Evolutionary conservation across 92 coral and sea anemone species (phyloP).

Genomic region (Phenganax subtilis): DNA sequence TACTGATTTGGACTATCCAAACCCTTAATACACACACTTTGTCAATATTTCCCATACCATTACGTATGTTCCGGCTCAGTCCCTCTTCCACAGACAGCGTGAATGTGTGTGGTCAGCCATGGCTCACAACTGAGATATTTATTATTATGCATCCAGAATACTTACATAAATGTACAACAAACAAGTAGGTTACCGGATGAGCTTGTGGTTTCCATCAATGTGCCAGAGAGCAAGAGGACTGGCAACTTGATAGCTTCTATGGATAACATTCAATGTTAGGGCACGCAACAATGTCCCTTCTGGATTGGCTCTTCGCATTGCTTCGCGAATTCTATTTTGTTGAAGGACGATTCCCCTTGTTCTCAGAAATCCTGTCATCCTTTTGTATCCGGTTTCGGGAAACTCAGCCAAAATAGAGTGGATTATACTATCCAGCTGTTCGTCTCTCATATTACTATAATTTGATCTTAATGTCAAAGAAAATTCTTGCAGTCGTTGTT

Average conservation of each 20-base stretch:
- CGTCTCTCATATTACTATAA: conserved; percentile 40
- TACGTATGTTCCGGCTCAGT: too few species aligned
- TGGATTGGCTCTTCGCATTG: conserved; percentile 37
- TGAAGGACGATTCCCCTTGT: conserved; percentile 28
- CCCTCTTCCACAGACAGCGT: background rate
- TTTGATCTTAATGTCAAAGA: conserved; percentile 40
- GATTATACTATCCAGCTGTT: conserved; percentile 46
- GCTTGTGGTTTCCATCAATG: conserved; percentile 43
- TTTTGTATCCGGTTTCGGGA: conserved; percentile 55
- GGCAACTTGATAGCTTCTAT: conserved; percentile 35
- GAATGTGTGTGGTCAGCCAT: background rate
- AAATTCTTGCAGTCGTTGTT: conserved; percentile 41
- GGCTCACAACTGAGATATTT: too few species aligned
- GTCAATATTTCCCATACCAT: too few species aligned
- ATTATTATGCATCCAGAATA: too few species aligned
- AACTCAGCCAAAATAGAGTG: conserved; percentile 39
- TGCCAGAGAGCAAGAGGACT: conserved; percentile 43
- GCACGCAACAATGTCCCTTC: conserved; percentile 44
- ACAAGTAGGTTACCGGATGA: conserved; percentile 9
- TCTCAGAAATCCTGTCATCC: conserved; percentile 47
- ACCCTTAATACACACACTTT: too few species aligned
- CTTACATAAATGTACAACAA: background rate
- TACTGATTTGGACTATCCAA: too few species aligned
- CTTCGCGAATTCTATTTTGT: conserved; percentile 30
- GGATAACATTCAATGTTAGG: conserved; percentile 28